Percentiles rank a stretch among this genome's conserved stretches.
phyloP scores from a whole-genome alignment of 2,888 invertebrate genomes.

The Meghimatium bilineatum region DNA sequence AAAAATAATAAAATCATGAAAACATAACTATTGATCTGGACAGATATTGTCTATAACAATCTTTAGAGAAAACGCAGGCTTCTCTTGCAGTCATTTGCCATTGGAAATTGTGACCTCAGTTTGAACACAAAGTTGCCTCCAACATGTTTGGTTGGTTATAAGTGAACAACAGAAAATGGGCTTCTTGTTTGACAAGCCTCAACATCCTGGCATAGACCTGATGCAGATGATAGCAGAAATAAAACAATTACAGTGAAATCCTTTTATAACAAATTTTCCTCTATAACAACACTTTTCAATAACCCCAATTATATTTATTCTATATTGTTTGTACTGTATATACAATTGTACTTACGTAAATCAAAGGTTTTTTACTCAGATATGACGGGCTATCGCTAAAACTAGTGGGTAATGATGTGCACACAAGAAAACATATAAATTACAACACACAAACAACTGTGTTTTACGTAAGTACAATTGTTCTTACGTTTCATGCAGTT shows the following conservation, averaged over 20 bases:
- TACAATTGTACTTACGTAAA: too few relatives aligned
- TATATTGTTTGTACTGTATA: too few relatives aligned
- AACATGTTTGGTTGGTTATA: not conserved
- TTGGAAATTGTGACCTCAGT: not conserved
- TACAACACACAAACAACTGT: too few relatives aligned
- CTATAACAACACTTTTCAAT: too few relatives aligned
- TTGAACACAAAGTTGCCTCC: not conserved
- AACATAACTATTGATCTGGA: not conserved
- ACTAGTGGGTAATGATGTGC: not conserved
- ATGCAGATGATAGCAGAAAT: not conserved
- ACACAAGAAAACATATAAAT: too few relatives aligned
- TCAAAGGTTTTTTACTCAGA: not conserved
- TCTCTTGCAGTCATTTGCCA: not conserved
- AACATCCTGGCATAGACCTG: constrained; percentile 38
- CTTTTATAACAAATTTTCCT: too few relatives aligned
- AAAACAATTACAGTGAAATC: not conserved
- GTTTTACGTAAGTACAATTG: too few relatives aligned
- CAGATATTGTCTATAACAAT: too few relatives aligned
- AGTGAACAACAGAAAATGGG: not conserved
- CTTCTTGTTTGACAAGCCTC: not conserved
- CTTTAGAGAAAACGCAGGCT: not conserved
- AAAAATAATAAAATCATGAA: not conserved
- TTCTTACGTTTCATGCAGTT: too few relatives aligned
- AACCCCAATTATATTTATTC: too few relatives aligned
- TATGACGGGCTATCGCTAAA: not conserved